Conservation (phyloP, 2,113 vertebrate genomes). For the Campylomormyrus tamandua region DNA sequence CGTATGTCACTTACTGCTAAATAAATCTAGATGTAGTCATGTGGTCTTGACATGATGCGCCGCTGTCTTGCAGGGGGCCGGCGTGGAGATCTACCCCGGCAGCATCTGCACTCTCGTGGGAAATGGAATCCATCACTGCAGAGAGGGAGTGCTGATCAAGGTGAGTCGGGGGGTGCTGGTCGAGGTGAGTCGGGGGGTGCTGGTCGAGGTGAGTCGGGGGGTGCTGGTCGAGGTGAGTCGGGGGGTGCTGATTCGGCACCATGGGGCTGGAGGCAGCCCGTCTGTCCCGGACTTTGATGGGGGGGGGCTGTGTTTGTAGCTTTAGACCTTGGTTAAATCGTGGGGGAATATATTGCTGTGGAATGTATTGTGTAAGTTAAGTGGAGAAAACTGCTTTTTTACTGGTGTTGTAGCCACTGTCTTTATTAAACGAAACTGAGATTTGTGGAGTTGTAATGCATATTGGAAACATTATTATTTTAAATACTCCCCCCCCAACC, state of each 20-base stretch:
- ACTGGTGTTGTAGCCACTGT: neutral
- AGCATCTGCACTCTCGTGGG: constrained; percentile 72
- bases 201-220: constrained; percentile 78
- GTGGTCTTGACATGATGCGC: neutral
- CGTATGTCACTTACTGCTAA: neutral
- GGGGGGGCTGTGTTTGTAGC: too few relatives aligned
- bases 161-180: constrained; percentile 50
- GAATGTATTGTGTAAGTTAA: neutral
- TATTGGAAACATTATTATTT: neutral
- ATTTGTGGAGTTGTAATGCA: neutral
- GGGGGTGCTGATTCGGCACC: constrained; percentile 56
- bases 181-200: constrained; percentile 86
- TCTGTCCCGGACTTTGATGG: neutral
- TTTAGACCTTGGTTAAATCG: too few relatives aligned
- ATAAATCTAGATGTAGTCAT: neutral
- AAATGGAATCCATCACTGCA: constrained; percentile 90
- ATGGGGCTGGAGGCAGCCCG: neutral
- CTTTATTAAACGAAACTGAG: neutral
- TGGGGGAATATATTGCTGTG: too few relatives aligned
- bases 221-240: constrained; percentile 28
- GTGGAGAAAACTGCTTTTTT: neutral
- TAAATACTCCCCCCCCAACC: neutral
- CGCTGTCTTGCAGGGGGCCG: constrained; percentile 70
- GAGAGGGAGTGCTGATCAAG: constrained; percentile 93
- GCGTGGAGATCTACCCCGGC: constrained; percentile 89